Base-by-base conservation (phyloP, 2,888 invertebrate species). In the Melieria crassipennis region DNA sequence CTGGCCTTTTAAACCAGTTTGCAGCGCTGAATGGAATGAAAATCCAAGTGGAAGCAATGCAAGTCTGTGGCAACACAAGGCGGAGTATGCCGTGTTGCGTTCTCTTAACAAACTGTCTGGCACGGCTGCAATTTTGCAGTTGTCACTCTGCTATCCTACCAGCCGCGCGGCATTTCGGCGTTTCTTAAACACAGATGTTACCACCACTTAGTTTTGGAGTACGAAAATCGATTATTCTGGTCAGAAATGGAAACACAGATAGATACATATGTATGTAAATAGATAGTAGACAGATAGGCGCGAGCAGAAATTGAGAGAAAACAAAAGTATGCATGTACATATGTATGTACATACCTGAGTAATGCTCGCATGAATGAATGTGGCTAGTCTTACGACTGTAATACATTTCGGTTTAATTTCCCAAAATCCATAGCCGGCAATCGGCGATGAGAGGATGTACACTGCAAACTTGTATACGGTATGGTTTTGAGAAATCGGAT, bases 11-110 rank as follows among this genome's bases (percentile, higher is more conserved):
- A 80, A 80, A 80, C 74, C 71, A 78, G 78, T 74, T 76, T 77
- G 77, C 78, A 76, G 78, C 73, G 81, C 81, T 80, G 81, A 81
- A 80, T 81, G 77, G 76, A 76, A 79, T 65, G 69, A 69, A 73
- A 71, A 50, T 68, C 67, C 67, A 67, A 69, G 69, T 62, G 60
- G 62, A 69, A 62, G 62, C 69, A 2, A 30, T 30, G 30, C 30
- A 30, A 30, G 30, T 30, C 30, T 30, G 30, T 30, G 30, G 30
- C 30, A 30, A 30, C 30, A 30, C 30, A 30, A 30, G 1, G 48
- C 57, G 47, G 45, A n/a, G 52, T 52, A 52, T 52, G 52, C 52
- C 13, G 52, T 7, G 50, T 50, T 52, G n/a, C 11, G 52, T 52
- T 52, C 52, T 52, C 52, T 52, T 52, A 52, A 52, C n/a, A 52